Conservation (phyloP, 2,797 vertebrate species). For the Strix occidentalis region DNA sequence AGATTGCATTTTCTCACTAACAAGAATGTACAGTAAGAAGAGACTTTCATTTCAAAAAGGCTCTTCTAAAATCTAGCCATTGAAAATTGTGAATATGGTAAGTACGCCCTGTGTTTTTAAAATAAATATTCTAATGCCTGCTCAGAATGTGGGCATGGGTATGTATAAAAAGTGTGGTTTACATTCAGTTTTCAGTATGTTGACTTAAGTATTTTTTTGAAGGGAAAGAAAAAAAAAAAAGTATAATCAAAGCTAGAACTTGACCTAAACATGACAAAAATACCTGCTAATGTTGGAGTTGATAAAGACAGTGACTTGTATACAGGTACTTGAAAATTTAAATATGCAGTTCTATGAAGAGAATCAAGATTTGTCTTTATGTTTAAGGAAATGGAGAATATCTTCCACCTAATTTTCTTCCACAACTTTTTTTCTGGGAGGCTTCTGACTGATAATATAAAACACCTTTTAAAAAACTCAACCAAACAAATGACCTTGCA, state of each 20-base stretch:
- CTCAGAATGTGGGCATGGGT: constrained; percentile 12
- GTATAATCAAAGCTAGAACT: constrained; percentile 27
- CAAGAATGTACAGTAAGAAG: constrained; percentile 2
- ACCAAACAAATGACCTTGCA: background rate
- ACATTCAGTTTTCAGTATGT: constrained; percentile 15
- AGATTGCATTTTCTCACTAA: constrained; percentile 42
- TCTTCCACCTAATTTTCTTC: background rate
- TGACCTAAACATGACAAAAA: constrained; percentile 9
- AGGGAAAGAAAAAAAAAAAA: constrained; percentile 12
- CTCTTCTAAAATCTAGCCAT: constrained; percentile 39
- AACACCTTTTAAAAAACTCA: background rate
- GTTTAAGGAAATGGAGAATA: background rate
- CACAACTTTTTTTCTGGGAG: background rate
- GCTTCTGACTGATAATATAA: background rate
- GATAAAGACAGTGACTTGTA: constrained; percentile 13
- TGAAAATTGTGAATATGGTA: constrained; percentile 42
- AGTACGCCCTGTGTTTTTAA: constrained; percentile 59
- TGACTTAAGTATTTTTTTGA: background rate
- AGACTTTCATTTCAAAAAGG: constrained; percentile 55
- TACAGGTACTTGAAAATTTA: constrained; percentile 15
- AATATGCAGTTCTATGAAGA: background rate
- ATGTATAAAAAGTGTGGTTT: background rate
- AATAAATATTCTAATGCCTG: constrained; percentile 57
- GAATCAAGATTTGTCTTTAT: background rate
- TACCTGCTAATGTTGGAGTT: background rate